Base-by-base conservation (phyloP, 2,797 vertebrate species). In the Centroberyx gerrardi region DNA sequence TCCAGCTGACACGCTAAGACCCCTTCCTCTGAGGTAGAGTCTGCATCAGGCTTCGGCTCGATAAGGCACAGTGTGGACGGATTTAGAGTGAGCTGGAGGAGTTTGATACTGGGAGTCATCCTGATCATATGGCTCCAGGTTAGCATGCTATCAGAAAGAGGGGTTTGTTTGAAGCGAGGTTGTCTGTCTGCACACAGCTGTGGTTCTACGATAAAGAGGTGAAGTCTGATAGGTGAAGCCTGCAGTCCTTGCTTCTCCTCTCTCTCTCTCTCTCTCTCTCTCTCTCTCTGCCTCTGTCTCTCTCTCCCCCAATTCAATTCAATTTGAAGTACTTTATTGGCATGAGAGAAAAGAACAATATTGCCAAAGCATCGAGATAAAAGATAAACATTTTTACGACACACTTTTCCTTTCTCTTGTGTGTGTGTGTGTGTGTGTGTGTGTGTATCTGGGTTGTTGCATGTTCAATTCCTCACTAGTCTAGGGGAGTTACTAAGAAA, bases 121-220 rank as follows among this genome's bases (percentile, higher is more conserved):
- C 81, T 77, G 86, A 82, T 84, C 86, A 49, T 60, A 85, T 80
- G 88, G 88, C 91, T 87, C 69, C 84, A 92, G 92, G 93, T 91
- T 86, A 88, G 80, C 56, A 36, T 65, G 58, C 79, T 86, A 90
- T 92, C 87, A 86, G 82, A 88, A 81, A 65, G 48, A 83, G 49
- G 65, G 68, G 67, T 87, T 89, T 84, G 84, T 94, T 90, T 89
- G 85, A 90, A 85, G 84, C 22, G 2, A 78, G 78, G 77, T 72
- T 88, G 86, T 80, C 79, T 89, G 74, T 74, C 78, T 82, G 84
- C 83, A 66, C 75, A 84, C 91, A 89, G 89, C 89, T 93, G 91
- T 81, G 69, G 63, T 27, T 63, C 72, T 36, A 82, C 49, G 91
- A 93, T 92, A 94, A 91, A 92, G 75, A 81, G 67, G 53, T 72